phyloP scores from a whole-genome alignment of 2,113 vertebrate genomes.

The Crotalus viridis region DNA sequence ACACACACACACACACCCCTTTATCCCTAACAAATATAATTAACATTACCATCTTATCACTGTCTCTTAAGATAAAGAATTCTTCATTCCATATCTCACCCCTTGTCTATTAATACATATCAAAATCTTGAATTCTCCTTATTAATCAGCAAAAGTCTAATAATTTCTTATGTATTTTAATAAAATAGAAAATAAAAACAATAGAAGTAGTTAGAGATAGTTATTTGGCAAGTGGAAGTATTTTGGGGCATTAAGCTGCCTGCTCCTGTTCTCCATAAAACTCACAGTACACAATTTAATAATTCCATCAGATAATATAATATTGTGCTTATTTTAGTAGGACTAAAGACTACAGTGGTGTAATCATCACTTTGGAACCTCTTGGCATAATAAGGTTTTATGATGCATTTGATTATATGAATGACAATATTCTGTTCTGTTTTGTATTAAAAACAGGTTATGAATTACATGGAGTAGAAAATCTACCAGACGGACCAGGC shows the following conservation, averaged over 20 bases:
- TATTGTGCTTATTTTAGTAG: neutral
- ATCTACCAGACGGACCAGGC: constrained; percentile 70
- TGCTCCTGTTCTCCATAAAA: neutral
- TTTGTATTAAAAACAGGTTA: constrained; percentile 65
- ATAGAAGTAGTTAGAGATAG: neutral
- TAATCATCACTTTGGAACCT: neutral
- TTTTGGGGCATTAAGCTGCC: neutral
- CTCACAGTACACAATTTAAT: neutral
- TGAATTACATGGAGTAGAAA: constrained; percentile 66
- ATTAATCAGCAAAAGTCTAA: neutral
- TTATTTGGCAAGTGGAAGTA: neutral
- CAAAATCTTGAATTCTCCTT: neutral
- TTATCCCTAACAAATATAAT: no score
- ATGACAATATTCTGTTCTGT: constrained; percentile 13
- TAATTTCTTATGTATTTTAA: neutral
- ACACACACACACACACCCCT: no score
- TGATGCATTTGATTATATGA: neutral
- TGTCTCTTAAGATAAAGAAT: no score
- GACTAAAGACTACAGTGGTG: no score
- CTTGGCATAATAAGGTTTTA: neutral
- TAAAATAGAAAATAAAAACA: neutral
- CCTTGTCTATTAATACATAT: neutral
- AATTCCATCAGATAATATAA: neutral
- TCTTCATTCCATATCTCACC: no score
- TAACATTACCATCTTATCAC: no score